Percentiles rank a stretch among this genome's conserved stretches.
These are phyloP conservation scores for Bathynomus jamesi DNA, from an alignment of 1,140 invertebrate genomes.

Conservation along the genomic window DNA sequence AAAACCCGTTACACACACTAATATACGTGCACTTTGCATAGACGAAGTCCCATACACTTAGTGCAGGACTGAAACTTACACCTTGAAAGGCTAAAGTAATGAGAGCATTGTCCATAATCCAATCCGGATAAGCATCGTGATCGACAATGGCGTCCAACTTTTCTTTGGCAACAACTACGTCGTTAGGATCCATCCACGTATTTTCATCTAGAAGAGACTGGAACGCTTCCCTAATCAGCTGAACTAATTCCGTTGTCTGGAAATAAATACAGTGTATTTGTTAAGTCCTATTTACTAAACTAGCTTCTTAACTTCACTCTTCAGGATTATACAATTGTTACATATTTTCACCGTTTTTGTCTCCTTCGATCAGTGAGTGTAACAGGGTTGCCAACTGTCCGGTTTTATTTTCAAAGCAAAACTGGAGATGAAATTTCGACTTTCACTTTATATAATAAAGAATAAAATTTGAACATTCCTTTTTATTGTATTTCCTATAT, in stretches of 20 bases:
- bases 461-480: too few relatives aligned
- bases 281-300: not conserved
- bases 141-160: constrained; percentile 65
- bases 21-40: too few relatives aligned
- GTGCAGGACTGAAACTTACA: constrained; percentile 52
- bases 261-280: constrained; percentile 25
- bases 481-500: too few relatives aligned
- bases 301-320: constrained; percentile 6
- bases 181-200: constrained; percentile 56
- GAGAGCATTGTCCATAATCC: constrained; percentile 64
- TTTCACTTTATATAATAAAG: too few relatives aligned
- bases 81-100: constrained; percentile 65
- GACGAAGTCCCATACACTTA: too few relatives aligned
- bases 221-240: constrained; percentile 33
- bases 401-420: too few relatives aligned
- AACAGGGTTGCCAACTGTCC: too few relatives aligned
- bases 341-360: not conserved
- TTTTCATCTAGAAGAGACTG: constrained; percentile 32
- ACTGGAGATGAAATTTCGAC: too few relatives aligned
- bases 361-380: too few relatives aligned
- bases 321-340: not conserved
- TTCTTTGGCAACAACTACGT: constrained; percentile 57
- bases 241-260: constrained; percentile 59
- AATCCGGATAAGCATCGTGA: constrained; percentile 73
- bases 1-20: too few relatives aligned